Percentiles rank a stretch among this genome's conserved stretches.
phyloP scores from a whole-genome alignment of 2,888 invertebrate species.

The Trichogramma dendrolimi region DNA sequence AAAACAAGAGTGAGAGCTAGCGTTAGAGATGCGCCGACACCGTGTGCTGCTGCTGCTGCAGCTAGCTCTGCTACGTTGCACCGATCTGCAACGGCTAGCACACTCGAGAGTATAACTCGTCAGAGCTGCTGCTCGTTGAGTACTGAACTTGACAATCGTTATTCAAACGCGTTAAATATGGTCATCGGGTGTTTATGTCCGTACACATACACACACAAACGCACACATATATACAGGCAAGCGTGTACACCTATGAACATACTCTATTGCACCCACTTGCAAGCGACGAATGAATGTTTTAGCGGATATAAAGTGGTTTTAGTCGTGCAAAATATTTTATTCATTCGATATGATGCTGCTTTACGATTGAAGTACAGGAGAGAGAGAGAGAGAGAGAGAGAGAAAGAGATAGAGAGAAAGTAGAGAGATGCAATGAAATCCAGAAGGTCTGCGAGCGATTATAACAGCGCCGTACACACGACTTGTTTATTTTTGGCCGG shows the following conservation, averaged over 20 bases:
- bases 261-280: neutral
- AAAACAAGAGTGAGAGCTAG: too few relatives aligned
- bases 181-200: neutral
- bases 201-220: neutral
- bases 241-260: constrained; percentile 2
- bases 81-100: neutral
- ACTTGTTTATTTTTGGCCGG: too few relatives aligned
- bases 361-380: too few relatives aligned
- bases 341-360: neutral
- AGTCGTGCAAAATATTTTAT: neutral
- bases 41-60: too few relatives aligned
- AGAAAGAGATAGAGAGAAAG: too few relatives aligned
- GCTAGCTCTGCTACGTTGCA: neutral
- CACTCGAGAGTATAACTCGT: too few relatives aligned
- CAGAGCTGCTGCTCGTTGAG: neutral
- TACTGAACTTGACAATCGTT: constrained; percentile 18
- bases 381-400: too few relatives aligned
- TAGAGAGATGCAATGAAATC: too few relatives aligned
- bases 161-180: neutral
- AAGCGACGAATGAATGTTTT: constrained; percentile 13
- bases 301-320: neutral
- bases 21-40: too few relatives aligned
- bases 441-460: too few relatives aligned
- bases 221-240: neutral
- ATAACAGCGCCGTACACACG: too few relatives aligned